A percentile compares a stretch with the other conserved stretches of the same genome.
Evolutionary conservation across 2,888 invertebrate species (phyloP).

Genomic region (Andrena bucephala): DNA sequence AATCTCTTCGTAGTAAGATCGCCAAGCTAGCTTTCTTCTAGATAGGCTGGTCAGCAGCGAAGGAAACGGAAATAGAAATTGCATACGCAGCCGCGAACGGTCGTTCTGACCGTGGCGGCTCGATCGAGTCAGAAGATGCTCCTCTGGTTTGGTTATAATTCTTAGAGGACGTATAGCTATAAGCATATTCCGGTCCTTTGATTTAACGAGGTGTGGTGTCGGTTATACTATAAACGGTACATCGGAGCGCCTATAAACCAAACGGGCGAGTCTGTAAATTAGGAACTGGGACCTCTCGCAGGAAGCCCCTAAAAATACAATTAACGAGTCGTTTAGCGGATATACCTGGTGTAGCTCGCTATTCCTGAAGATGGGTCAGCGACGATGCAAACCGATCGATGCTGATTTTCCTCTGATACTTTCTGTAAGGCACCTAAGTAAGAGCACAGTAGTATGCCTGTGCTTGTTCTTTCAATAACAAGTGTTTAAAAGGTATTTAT

Average conservation of each 20-base stretch:
- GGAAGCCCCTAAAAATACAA: conserved; percentile 83
- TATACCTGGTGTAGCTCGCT: conserved; percentile 72
- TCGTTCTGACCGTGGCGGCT: conserved; percentile 8
- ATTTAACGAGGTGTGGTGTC: conserved; percentile 83
- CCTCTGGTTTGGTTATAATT: conserved; percentile 75
- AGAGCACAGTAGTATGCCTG: too few species aligned
- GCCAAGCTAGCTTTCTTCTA: not conserved
- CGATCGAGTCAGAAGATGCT: conserved; percentile 55
- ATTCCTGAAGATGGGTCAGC: conserved; percentile 57
- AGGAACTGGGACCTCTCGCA: conserved; percentile 75
- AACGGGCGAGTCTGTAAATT: conserved; percentile 82
- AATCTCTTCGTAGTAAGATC: not conserved
- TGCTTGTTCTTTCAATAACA: too few species aligned
- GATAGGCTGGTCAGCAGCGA: conserved; percentile 5
- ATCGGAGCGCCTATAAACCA: conserved; percentile 82
- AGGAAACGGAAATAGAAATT: conserved; percentile 32
- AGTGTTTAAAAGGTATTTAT: too few species aligned
- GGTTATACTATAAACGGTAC: conserved; percentile 81
- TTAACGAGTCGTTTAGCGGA: conserved; percentile 81
- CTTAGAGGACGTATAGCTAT: conserved; percentile 71
- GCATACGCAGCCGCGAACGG: conserved; percentile 1
- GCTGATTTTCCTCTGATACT: conserved; percentile 8
- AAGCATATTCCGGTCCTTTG: conserved; percentile 76
- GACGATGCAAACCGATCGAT: conserved; percentile 48
- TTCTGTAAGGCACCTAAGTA: too few species aligned